Conservation (phyloP, 2,888 invertebrate species). For the Athripsodes cinereus region DNA sequence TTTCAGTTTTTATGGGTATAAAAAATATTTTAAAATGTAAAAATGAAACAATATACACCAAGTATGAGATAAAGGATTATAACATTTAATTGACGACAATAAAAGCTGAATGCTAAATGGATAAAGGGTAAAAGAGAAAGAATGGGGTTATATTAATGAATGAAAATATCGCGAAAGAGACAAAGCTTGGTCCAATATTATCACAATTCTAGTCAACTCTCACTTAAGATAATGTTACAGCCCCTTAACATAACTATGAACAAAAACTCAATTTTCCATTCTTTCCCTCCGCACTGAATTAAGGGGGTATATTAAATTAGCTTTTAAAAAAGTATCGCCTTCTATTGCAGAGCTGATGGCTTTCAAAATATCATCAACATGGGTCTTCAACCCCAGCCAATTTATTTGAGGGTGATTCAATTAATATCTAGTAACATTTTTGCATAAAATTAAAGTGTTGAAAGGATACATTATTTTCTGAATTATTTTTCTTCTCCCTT, state of each 20-base stretch:
- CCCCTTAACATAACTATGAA: conserved; percentile 22
- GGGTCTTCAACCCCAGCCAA: neutral
- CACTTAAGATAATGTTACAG: conserved; percentile 25
- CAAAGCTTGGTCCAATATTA: conserved; percentile 18
- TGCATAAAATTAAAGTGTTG: neutral
- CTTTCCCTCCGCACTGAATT: conserved; percentile 13
- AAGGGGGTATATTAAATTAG: conserved; percentile 18
- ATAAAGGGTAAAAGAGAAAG: conserved; percentile 17
- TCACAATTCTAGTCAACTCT: conserved; percentile 24
- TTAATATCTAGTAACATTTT: neutral
- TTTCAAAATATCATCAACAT: conserved; percentile 3
- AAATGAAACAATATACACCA: neutral
- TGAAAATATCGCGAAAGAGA: conserved; percentile 18
- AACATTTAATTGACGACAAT: conserved; percentile 28
- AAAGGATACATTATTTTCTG: too few relatives aligned
- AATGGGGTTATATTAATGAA: conserved; percentile 13
- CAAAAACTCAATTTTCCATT: conserved; percentile 15
- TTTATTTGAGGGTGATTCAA: neutral
- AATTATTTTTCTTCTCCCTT: too few relatives aligned
- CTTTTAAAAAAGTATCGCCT: conserved; percentile 10
- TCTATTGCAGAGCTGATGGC: neutral
- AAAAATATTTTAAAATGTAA: neutral
- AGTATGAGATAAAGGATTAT: conserved; percentile 27
- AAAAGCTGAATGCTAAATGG: conserved; percentile 27
- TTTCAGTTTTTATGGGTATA: too few relatives aligned